A percentile compares a stretch with the other conserved stretches of the same genome.
phyloP scores from a whole-genome alignment of 1,140 invertebrate genomes.

The Pachyrhynchus sulphureomaculatus region DNA sequence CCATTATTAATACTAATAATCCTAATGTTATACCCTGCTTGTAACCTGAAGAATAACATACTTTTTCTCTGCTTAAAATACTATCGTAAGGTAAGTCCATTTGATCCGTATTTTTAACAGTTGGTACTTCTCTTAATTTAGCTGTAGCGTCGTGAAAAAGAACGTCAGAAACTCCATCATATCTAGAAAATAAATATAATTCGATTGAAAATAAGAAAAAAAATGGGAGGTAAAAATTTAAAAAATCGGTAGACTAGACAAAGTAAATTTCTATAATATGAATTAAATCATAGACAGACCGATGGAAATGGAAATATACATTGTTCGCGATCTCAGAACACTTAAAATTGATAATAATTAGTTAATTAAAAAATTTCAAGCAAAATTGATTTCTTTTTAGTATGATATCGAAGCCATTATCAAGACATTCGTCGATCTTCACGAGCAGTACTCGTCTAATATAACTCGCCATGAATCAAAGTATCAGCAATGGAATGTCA shows the following conservation, averaged over 20 bases:
- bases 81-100: slow-evolving; percentile 33
- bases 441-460: slow-evolving; percentile 63
- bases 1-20: background rate
- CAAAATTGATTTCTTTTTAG: slow-evolving; percentile 28
- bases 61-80: slow-evolving; percentile 3
- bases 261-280: too few relatives aligned
- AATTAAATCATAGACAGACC: too few relatives aligned
- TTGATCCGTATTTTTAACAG: slow-evolving; percentile 37
- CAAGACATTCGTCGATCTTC: slow-evolving; percentile 66
- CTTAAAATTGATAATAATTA: too few relatives aligned
- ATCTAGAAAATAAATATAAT: slow-evolving; percentile 48
- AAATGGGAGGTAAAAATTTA: too few relatives aligned
- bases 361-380: too few relatives aligned
- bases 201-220: too few relatives aligned
- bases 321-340: too few relatives aligned
- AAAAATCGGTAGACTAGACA: too few relatives aligned
- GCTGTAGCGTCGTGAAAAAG: slow-evolving; percentile 69
- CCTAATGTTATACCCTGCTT: background rate
- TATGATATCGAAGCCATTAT: slow-evolving; percentile 59
- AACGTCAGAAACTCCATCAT: slow-evolving; percentile 60
- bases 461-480: slow-evolving; percentile 64
- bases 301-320: too few relatives aligned
- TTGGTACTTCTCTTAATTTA: slow-evolving; percentile 49
- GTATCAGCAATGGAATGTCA: slow-evolving; percentile 66
- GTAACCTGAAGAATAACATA: slow-evolving; percentile 7